phyloP scores from a whole-genome alignment of 2,888 invertebrate species.

The Bellardia pandia region DNA sequence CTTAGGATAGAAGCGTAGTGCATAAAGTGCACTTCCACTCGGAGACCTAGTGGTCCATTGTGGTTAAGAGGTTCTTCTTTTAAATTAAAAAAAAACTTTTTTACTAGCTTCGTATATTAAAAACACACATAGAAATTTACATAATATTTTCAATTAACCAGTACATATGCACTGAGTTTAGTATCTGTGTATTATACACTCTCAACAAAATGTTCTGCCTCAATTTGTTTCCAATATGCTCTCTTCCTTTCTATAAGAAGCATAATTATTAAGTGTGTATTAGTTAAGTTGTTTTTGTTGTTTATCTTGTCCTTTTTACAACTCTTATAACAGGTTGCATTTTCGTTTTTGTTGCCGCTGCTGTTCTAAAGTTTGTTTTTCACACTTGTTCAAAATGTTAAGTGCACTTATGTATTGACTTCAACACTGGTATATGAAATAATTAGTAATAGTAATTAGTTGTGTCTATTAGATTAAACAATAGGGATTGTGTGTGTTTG shows the following conservation, averaged over 20 bases:
- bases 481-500: neutral
- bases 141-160: neutral
- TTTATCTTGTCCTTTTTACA: slow-evolving; percentile 22
- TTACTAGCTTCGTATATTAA: neutral
- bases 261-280: slow-evolving; percentile 3
- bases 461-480: slow-evolving; percentile 29
- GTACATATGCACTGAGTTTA: no score
- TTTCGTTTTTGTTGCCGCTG: slow-evolving; percentile 3
- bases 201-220: neutral
- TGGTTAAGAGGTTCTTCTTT: no score
- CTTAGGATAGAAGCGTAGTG: no score
- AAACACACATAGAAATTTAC: neutral
- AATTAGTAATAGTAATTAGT: slow-evolving; percentile 64
- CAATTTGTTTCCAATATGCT: neutral
- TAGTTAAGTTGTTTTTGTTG: neutral
- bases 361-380: slow-evolving; percentile 51
- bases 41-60: no score
- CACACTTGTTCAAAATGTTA: slow-evolving; percentile 51
- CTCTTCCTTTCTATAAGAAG: neutral
- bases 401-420: slow-evolving; percentile 55
- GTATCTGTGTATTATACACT: slow-evolving; percentile 9
- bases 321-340: slow-evolving; percentile 24
- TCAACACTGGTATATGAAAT: slow-evolving; percentile 56
- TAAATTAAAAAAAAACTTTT: no score
- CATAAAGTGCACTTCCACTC: no score